Conservation (phyloP, 2,113 vertebrate species). For the Hippocampus barbouri region DNA sequence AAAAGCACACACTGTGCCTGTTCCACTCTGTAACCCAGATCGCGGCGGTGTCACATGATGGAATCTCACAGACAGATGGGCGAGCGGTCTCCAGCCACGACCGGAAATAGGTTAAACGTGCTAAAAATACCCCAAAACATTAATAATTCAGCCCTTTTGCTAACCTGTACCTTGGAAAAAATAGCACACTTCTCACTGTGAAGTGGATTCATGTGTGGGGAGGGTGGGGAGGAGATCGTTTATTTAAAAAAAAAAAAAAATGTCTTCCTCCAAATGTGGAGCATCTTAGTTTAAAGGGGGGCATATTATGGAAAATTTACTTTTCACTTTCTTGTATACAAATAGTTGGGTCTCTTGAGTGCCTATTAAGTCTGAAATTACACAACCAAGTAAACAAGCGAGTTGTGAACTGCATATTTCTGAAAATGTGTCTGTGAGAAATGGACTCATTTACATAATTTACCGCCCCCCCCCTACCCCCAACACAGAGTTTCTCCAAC, state of each 20-base stretch:
- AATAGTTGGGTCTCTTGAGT: neutral
- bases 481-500: too few species aligned
- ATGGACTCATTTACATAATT: too few species aligned
- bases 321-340: neutral
- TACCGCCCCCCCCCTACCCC: too few species aligned
- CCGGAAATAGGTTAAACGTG: slow-evolving; percentile 74
- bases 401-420: neutral
- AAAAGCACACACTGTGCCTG: neutral
- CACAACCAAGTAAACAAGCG: neutral
- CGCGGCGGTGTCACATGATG: slow-evolving; percentile 63
- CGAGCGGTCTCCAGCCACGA: slow-evolving; percentile 69
- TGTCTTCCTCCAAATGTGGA: neutral
- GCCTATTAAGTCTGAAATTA: neutral
- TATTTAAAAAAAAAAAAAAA: neutral
- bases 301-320: neutral
- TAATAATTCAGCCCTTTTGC: slow-evolving; percentile 71
- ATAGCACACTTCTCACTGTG: slow-evolving; percentile 56
- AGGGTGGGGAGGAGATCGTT: slow-evolving; percentile 13
- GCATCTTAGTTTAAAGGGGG: neutral
- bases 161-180: slow-evolving; percentile 68
- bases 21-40: slow-evolving; percentile 69
- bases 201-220: slow-evolving; percentile 49
- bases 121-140: slow-evolving; percentile 74
- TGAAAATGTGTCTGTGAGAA: neutral
- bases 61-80: slow-evolving; percentile 64